A percentile compares a stretch with the other conserved stretches of the same genome.
phyloP scores from a whole-genome alignment of 1,140 invertebrate species.

The Acromyrmex echinatior region DNA sequence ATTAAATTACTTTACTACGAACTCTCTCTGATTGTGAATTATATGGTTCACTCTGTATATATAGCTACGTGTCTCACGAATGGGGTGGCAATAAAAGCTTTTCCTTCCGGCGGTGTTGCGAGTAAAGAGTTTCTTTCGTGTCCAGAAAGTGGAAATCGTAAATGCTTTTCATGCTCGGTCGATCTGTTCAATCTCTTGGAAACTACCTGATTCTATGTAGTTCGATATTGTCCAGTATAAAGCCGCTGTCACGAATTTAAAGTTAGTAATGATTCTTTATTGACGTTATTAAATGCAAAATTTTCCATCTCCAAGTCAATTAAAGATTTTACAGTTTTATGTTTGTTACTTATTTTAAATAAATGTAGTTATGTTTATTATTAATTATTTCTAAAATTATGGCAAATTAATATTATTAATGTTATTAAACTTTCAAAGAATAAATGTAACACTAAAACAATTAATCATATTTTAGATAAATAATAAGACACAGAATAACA shows the following conservation, averaged over 20 bases:
- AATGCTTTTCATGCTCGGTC: constrained; percentile 51
- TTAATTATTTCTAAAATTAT: background rate
- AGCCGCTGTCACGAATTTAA: background rate
- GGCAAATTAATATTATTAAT: background rate
- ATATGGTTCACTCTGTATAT: background rate
- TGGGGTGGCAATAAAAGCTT: constrained; percentile 52
- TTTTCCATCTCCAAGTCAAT: background rate
- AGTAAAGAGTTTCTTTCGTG: constrained; percentile 50
- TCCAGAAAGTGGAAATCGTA: constrained; percentile 49
- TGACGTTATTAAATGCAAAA: background rate
- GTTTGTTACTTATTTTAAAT: background rate
- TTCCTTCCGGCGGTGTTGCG: constrained; percentile 11
- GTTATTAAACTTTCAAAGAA: background rate
- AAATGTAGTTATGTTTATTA: background rate
- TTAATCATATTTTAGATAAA: background rate
- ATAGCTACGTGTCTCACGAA: constrained; percentile 3
- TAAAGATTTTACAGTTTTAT: background rate
- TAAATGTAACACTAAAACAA: background rate
- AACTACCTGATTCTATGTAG: constrained; percentile 47
- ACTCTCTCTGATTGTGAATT: background rate
- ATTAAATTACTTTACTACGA: background rate
- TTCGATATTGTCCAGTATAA: constrained; percentile 14
- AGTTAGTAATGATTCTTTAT: background rate
- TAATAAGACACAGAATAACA: background rate
- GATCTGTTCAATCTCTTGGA: constrained; percentile 50